phyloP scores from a whole-genome alignment of 2,113 vertebrate species.

The Phrynosoma blainvillii region DNA sequence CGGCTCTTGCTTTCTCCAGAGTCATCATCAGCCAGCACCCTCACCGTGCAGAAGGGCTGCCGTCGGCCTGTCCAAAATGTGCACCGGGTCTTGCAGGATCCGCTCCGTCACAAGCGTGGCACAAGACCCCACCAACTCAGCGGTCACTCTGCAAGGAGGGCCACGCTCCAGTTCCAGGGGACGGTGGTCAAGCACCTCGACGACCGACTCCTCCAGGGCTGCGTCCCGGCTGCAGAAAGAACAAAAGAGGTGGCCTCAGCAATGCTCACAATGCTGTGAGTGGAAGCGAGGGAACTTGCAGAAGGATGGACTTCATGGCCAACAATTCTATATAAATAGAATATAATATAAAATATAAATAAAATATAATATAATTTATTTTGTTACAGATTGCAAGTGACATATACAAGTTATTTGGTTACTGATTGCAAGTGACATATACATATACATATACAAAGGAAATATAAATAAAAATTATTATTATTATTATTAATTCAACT shows the following conservation, averaged over 20 bases:
- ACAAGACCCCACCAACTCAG: constrained; percentile 90
- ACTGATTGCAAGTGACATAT: no score
- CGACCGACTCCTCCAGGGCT: constrained; percentile 82
- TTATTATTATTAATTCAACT: no score
- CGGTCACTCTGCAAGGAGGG: constrained; percentile 75
- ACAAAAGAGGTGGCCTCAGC: rapidly evolving
- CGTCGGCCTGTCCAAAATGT: constrained; percentile 81
- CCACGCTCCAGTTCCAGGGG: constrained; percentile 74
- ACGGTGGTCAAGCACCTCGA: constrained; percentile 90
- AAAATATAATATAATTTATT: no score
- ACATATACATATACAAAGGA: no score
- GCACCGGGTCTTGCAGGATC: constrained; percentile 82
- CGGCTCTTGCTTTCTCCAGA: no score
- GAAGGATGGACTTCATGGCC: no score
- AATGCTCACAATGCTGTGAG: rapidly evolving
- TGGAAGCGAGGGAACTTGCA: no score
- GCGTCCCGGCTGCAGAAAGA: constrained; percentile 76
- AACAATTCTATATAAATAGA: no score
- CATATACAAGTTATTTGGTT: no score
- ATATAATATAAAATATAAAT: no score
- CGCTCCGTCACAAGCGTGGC: constrained; percentile 88
- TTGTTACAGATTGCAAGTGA: no score
- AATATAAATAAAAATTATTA: no score
- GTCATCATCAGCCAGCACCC: rapidly evolving
- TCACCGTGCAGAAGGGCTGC: constrained; percentile 89